Base-by-base conservation (phyloP, 2,113 vertebrate species). In the Hoplias malabaricus region DNA sequence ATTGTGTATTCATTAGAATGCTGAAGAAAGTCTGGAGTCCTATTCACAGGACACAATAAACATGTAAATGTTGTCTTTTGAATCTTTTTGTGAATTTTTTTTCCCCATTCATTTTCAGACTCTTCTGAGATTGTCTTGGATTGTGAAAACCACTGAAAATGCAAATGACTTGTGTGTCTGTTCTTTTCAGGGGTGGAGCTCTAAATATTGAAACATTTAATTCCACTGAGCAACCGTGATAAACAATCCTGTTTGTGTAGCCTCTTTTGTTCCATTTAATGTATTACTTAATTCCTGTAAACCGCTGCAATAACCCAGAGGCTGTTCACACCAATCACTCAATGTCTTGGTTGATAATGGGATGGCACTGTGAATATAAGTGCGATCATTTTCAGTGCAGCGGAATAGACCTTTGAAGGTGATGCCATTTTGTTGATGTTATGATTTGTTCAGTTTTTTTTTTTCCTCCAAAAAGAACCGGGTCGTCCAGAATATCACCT, bases 211-310 rank as follows among this genome's bases (percentile, higher is more conserved):
- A 48, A 25, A 19, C 69, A n/a, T 31, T 50, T 66, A 38, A 83
- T 54, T 77, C 33, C 43, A 12, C 19, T 2, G 2, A 59, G 27
- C 36, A 33, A 16, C 21, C 46, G 46, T 80, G 56, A 75, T 75
- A 53, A 70, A 70, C 75, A 40, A 68, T 14, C 25, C 54, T 61
- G 54, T 76, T 83, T 83, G 61, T 72, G 40, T 62, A 6, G 21
- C 46, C 71, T 72, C 48, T 82, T 75, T 79, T 71, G 46, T 75
- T 75, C 63, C 25, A 69, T 75, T 82, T 82, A 75, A 82, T 74
- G 67, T 82, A 80, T 76, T 72, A 72, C 61, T 79, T 73, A 77
- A 43, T 83, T 63, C 77, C n/a, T 68, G 33, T 34, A 66, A 79
- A 66, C 31, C 8, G 10, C 23, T 61, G 38, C 61, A 71, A 71